Evolutionary conservation across 2,888 invertebrate species (phyloP).

Genomic region (Diaperis boleti): DNA sequence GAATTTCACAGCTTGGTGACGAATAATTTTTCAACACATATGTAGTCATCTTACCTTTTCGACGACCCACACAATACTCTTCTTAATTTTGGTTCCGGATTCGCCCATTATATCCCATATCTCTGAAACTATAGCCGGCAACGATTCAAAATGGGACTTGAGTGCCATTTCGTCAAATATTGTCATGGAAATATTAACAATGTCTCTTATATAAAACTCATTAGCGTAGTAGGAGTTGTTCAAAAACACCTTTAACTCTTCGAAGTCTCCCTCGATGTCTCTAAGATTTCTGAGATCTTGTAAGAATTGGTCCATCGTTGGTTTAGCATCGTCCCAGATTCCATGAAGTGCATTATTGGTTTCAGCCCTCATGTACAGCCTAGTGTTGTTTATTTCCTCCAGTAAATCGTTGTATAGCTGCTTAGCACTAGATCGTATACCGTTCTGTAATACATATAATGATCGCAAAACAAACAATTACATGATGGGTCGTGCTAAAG

Average conservation of each 20-base stretch:
- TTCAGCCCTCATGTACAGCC: conserved; percentile 78
- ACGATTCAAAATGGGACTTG: conserved; percentile 79
- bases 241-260: conserved; percentile 76
- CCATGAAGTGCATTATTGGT: conserved; percentile 75
- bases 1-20: too few species aligned
- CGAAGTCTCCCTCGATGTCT: conserved; percentile 79
- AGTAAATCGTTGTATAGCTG: conserved; percentile 68
- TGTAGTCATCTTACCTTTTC: conserved; percentile 72
- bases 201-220: conserved; percentile 86
- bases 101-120: conserved; percentile 90
- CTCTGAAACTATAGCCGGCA: conserved; percentile 85
- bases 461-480: too few species aligned
- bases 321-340: conserved; percentile 82
- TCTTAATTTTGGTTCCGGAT: conserved; percentile 82
- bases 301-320: conserved; percentile 76
- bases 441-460: conserved; percentile 62
- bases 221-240: conserved; percentile 84
- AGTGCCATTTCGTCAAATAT: conserved; percentile 84
- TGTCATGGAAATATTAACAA: conserved; percentile 77
- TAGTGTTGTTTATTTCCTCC: conserved; percentile 74
- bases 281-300: conserved; percentile 80
- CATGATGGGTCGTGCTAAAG: conserved; percentile 32
- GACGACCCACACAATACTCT: conserved; percentile 80
- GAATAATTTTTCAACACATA: too few species aligned
- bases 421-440: conserved; percentile 64